Evolutionary conservation across 2,888 invertebrate species (phyloP).

Genomic region (Caenorhabditis panamensis): DNA sequence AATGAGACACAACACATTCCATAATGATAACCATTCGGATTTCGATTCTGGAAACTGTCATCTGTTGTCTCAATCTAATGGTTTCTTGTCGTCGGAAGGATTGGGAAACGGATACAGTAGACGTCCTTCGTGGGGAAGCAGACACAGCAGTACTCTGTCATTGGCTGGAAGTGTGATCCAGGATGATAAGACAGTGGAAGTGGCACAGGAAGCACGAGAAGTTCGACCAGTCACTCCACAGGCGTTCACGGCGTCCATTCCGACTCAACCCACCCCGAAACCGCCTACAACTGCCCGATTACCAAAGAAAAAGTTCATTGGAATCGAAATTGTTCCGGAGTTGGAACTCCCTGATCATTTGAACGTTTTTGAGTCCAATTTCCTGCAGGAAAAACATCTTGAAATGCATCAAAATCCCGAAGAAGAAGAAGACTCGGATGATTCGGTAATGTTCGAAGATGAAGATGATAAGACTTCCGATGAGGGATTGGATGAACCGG

Average conservation of each 20-base stretch:
- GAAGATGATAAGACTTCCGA: no score
- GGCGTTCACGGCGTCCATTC: no score
- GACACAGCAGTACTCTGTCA: constrained; percentile 5
- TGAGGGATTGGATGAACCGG: no score
- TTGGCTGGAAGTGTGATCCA: background rate
- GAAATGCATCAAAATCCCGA: background rate
- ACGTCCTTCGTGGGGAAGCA: background rate
- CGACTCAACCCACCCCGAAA: no score
- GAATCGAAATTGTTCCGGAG: background rate
- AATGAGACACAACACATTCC: constrained; percentile 1
- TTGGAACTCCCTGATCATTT: background rate
- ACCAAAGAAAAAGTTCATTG: background rate
- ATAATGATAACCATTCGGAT: background rate
- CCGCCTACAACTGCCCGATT: background rate
- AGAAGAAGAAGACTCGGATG: background rate
- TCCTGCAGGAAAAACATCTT: background rate
- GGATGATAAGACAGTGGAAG: background rate
- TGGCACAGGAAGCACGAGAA: background rate
- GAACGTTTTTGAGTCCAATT: background rate
- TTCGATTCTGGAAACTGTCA: background rate
- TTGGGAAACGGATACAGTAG: background rate
- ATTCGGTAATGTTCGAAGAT: constrained; percentile 16
- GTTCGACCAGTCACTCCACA: background rate
- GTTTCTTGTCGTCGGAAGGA: background rate
- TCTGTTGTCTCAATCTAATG: background rate